phyloP scores from a whole-genome alignment of 2,888 invertebrate genomes.

The Sarcophaga subvicina region DNA sequence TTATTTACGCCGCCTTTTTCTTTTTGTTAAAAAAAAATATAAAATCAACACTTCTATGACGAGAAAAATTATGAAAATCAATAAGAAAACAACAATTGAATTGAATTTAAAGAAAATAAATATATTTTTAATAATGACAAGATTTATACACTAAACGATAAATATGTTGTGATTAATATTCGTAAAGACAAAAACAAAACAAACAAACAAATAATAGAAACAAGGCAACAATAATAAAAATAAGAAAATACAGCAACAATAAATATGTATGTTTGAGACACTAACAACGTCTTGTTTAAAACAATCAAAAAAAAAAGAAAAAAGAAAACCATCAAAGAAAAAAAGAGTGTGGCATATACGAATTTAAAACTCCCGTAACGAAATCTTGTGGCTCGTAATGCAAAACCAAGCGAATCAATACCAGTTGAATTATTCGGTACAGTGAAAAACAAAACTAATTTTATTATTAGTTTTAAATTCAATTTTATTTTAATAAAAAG shows the following conservation, averaged over 20 bases:
- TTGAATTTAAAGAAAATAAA: background rate
- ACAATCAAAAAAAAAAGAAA: conserved; percentile 13
- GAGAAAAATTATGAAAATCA: background rate
- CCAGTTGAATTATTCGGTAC: conserved; percentile 2
- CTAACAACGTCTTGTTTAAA: conserved; percentile 30
- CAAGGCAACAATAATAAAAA: background rate
- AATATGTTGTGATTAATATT: conserved; percentile 41
- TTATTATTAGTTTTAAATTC: too few species aligned
- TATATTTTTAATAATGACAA: conserved; percentile 31
- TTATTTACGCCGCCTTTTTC: too few species aligned
- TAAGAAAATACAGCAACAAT: background rate
- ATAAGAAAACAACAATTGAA: background rate
- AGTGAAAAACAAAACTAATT: background rate
- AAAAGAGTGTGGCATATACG: background rate
- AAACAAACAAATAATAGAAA: background rate
- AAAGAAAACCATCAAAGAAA: background rate
- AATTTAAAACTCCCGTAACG: conserved; percentile 2
- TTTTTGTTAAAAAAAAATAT: background rate
- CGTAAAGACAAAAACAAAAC: background rate
- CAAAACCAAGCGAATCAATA: conserved; percentile 26
- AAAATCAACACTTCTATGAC: background rate
- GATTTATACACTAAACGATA: conserved; percentile 47
- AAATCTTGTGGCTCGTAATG: conserved; percentile 32
- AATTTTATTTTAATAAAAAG: too few species aligned
- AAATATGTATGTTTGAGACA: background rate